Evolutionary conservation across 2,113 vertebrate genomes (phyloP), one percentile per base, ranked within the genome.

Genomic region (Brachionichthys hirsutus): DNA sequence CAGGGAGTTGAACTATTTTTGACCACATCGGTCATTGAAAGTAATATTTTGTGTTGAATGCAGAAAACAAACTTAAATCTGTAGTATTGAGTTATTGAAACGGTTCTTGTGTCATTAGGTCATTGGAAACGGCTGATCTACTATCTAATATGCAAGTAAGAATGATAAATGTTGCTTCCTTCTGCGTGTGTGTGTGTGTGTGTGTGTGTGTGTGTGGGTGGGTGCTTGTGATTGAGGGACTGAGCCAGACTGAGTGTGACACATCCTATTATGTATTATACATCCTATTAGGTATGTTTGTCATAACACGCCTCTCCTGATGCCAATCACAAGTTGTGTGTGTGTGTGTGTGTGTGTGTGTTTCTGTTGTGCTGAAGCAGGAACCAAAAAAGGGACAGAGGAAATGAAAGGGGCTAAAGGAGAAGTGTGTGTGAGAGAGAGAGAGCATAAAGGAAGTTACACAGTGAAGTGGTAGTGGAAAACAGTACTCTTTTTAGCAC

Each of bases 401-500:
- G 73, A 83, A 81, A 73, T 20, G 48, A 77, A 59, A 50, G 54
- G 73, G 73, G 68, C 34, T 57, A 50, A 67, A 83, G 54, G 54
- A 68, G 63, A 73, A 47, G 66, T n/a, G 52, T 59, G 55, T 51
- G 43, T 35, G 46, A 51, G 30, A 47, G 42, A 48, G 43, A 64
- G 50, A 49, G 62, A 43, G 24, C 53, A 59, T 34, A 22, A 64
- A 84, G 84, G 76, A 81, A 65, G 78, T 82, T 81, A 82, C 70
- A 65, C 54, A 60, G 67, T 72, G 64, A 77, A 56, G 72, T 70
- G 43, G 63, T 71, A 62, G 65, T 87, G 85, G 90, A 91, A 87
- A 86, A 80, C 52, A 51, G 78, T 49, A 82, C 68, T 88, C 85
- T 89, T 85, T 86, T 80, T 78, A 74, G 79, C 62, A 65, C 73